Percentiles rank a stretch among this genome's conserved stretches.
phyloP scores from a whole-genome alignment of 2,888 invertebrate species.

The Gymnoscelis rufifasciata region DNA sequence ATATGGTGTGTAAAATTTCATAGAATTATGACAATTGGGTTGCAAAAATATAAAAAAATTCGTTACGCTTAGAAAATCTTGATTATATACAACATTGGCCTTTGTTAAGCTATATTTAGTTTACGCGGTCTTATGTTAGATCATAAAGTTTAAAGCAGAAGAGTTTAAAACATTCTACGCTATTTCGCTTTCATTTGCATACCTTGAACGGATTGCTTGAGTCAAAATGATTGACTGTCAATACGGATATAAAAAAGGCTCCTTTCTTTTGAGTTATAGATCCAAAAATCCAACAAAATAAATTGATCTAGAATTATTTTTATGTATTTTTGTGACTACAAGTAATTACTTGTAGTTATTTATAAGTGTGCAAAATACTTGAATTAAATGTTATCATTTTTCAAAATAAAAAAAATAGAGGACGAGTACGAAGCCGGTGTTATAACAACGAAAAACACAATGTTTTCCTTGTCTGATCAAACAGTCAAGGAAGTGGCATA shows the following conservation, averaged over 20 bases:
- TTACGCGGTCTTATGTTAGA: constrained; percentile 21
- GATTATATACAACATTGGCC: constrained; percentile 46
- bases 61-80: constrained; percentile 31
- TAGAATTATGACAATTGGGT: constrained; percentile 1
- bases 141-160: constrained; percentile 1
- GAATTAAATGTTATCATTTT: too few species aligned
- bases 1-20: too few species aligned
- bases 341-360: too few species aligned
- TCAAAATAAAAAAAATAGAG: too few species aligned
- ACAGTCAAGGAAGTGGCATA: constrained; percentile 32
- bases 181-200: constrained; percentile 12
- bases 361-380: too few species aligned
- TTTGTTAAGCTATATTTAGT: constrained; percentile 38
- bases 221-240: too few species aligned
- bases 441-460: constrained; percentile 35
- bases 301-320: too few species aligned
- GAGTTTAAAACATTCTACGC: constrained; percentile 1
- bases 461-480: constrained; percentile 51
- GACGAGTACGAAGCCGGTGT: constrained; percentile 26
- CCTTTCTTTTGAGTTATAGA: too few species aligned
- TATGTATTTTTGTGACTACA: too few species aligned
- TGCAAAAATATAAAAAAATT: constrained; percentile 8
- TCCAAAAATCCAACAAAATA: too few species aligned
- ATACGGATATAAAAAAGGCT: too few species aligned
- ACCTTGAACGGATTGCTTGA: too few species aligned